These are phyloP conservation scores for Cryptocephalus primarius DNA, from an alignment of 2,888 invertebrate genomes.

Conservation along the genomic window DNA sequence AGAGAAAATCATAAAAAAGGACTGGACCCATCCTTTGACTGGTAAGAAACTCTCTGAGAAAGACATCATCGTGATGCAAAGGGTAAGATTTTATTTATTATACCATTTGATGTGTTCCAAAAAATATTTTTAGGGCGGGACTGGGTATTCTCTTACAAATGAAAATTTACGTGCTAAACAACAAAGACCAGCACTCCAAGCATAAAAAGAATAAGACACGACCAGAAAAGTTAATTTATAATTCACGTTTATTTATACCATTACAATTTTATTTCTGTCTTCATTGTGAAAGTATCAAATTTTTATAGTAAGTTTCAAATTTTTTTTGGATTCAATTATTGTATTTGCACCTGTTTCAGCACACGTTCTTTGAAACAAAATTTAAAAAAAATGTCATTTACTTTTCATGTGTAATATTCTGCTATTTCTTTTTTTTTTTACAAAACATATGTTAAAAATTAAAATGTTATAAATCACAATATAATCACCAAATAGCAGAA, in stretches of 20 bases:
- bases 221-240: background rate
- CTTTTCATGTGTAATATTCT: no score
- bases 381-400: no score
- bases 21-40: conserved; percentile 92
- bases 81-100: conserved; percentile 41
- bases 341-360: no score
- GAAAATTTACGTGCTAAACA: conserved; percentile 72
- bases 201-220: conserved; percentile 38
- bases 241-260: background rate
- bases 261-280: background rate
- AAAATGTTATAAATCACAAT: no score
- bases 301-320: no score
- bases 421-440: no score
- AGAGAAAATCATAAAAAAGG: conserved; percentile 91
- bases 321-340: no score
- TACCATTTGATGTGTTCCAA: background rate
- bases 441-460: no score
- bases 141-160: conserved; percentile 86
- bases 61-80: conserved; percentile 86
- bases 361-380: no score
- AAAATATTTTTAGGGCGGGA: conserved; percentile 65
- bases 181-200: conserved; percentile 73
- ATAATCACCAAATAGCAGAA: no score
- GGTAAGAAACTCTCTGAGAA: conserved; percentile 72
- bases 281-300: no score